A percentile compares a stretch with the other conserved stretches of the same genome.
phyloP scores from a whole-genome alignment of 2,888 invertebrate genomes.

The Tiliacea citrago region DNA sequence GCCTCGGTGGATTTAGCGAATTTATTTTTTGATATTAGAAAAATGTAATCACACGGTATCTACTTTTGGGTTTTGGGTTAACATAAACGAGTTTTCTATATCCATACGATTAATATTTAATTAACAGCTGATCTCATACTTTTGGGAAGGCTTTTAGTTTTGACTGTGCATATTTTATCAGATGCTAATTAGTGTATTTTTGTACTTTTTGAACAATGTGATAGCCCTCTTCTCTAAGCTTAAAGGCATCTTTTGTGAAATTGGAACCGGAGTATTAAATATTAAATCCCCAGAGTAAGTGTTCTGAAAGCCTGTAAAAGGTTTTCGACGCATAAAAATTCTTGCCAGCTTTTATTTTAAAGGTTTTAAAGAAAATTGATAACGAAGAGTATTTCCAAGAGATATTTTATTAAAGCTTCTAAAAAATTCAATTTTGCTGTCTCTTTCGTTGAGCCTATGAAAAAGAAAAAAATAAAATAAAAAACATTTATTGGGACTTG shows the following conservation, averaged over 20 bases:
- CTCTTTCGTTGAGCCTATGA: not conserved
- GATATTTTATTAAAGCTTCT: constrained; percentile 14
- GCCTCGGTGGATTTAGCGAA: not conserved
- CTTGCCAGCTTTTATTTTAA: constrained; percentile 41
- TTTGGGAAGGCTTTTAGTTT: not conserved
- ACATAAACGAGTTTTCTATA: not conserved
- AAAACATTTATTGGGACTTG: no score
- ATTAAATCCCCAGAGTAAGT: constrained; percentile 57
- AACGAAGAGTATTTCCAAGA: constrained; percentile 34
- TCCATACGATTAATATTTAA: not conserved
- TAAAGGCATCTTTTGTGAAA: constrained; percentile 47
- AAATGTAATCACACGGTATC: not conserved
- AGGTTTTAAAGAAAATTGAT: constrained; percentile 53
- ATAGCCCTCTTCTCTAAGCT: constrained; percentile 31
- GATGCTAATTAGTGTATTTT: constrained; percentile 1
- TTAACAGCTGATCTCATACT: not conserved
- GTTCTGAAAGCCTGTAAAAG: constrained; percentile 59
- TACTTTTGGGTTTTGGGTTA: not conserved
- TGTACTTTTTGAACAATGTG: constrained; percentile 22
- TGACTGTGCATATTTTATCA: not conserved
- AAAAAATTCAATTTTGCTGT: not conserved
- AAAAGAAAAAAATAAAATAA: no score
- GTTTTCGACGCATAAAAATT: constrained; percentile 51
- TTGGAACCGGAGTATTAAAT: constrained; percentile 60
- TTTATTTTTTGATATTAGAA: not conserved